Conservation (phyloP, 2,113 vertebrate genomes). For the Sinocyclocheilus anophthalmus region DNA sequence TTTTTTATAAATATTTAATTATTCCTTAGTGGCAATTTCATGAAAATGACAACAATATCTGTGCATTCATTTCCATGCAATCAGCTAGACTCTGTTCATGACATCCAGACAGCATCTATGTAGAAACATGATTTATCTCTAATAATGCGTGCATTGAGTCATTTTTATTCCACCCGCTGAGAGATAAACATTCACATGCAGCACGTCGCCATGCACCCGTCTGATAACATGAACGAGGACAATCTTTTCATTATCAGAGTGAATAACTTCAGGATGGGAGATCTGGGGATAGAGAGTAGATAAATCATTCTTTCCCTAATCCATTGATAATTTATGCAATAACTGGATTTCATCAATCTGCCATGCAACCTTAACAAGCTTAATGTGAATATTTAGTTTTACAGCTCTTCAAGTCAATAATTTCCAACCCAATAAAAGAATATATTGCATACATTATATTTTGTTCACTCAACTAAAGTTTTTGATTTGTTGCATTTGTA, state of each 20-base stretch:
- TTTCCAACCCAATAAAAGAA: not conserved
- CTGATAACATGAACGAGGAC: not conserved
- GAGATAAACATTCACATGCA: not conserved
- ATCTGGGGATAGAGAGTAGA: constrained; percentile 45
- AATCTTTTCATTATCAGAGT: not conserved
- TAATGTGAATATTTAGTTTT: not conserved
- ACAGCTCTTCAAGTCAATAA: not conserved
- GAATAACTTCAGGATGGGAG: not conserved
- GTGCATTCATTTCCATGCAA: not conserved
- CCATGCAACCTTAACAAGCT: constrained; percentile 27
- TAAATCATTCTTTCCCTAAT: constrained; percentile 49
- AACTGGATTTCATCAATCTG: constrained; percentile 57
- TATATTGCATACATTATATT: not conserved
- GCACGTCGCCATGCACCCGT: not conserved
- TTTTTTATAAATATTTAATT: too few relatives aligned
- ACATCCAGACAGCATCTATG: not conserved
- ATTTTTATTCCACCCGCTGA: not conserved
- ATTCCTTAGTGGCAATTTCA: too few relatives aligned
- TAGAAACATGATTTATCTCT: not conserved
- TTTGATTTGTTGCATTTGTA: not conserved
- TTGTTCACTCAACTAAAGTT: not conserved
- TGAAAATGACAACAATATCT: not conserved
- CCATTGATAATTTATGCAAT: constrained; percentile 62
- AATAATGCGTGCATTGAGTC: not conserved
- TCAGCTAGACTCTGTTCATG: not conserved